phyloP scores from a whole-genome alignment of 1,140 invertebrate species.

The Limonius californicus region DNA sequence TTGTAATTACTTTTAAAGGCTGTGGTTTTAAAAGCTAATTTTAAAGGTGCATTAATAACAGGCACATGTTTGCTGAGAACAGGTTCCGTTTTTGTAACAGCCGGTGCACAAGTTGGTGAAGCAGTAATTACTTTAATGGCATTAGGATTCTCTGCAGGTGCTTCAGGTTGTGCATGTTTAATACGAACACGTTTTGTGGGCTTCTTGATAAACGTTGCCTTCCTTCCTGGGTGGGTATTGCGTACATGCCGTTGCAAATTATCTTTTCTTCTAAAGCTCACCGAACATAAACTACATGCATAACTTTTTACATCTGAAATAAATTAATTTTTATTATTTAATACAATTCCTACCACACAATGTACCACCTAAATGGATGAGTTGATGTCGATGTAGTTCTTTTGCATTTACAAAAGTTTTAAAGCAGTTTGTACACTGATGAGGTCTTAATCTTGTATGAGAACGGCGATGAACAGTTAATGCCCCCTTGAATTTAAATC shows the following conservation, averaged over 20 bases:
- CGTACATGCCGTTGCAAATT: conserved; percentile 61
- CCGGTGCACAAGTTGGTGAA: conserved; percentile 28
- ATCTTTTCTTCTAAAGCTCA: conserved; percentile 58
- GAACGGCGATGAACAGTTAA: conserved; percentile 43
- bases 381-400: conserved; percentile 52
- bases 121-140: conserved; percentile 45
- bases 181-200: conserved; percentile 7
- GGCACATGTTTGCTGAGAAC: conserved; percentile 19
- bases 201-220: conserved; percentile 26
- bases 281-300: conserved; percentile 57
- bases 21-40: conserved; percentile 45
- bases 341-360: too few species aligned
- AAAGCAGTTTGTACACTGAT: conserved; percentile 51
- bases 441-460: conserved; percentile 45
- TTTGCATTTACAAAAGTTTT: conserved; percentile 54
- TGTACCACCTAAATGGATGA: conserved; percentile 52
- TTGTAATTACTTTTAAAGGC: conserved; percentile 45
- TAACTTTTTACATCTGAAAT: conserved; percentile 54
- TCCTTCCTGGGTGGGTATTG: conserved; percentile 56
- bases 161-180: conserved; percentile 18
- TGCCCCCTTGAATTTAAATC: conserved; percentile 51
- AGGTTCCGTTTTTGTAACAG: conserved; percentile 24
- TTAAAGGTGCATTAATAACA: conserved; percentile 43
- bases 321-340: too few species aligned
- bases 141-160: conserved; percentile 41